A percentile compares a stretch with the other conserved stretches of the same genome.
These are phyloP conservation scores for Gorsachius goisagi DNA, from an alignment of 2,113 vertebrate species.

Conservation along the genomic window DNA sequence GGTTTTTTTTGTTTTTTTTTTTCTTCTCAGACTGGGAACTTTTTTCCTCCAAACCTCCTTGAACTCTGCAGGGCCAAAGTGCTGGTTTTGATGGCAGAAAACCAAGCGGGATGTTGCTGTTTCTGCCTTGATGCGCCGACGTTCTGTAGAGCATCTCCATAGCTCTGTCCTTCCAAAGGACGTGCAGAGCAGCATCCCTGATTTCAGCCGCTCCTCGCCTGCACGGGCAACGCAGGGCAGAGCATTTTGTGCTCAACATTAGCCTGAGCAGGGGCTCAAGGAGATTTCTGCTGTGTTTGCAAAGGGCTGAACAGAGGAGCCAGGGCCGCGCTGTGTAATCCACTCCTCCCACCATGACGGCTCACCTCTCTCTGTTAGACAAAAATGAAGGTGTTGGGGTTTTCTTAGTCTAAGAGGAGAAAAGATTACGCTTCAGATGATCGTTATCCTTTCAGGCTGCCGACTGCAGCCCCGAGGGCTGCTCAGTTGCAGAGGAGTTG, in stretches of 20 bases:
- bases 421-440: not conserved
- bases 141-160: fast-evolving
- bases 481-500: constrained; percentile 23
- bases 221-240: not conserved
- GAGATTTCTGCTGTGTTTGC: not conserved
- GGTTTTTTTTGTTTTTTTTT: not conserved
- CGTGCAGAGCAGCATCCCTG: fast-evolving
- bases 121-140: fast-evolving
- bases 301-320: not conserved
- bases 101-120: fast-evolving
- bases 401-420: not conserved
- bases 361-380: not conserved
- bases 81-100: not conserved
- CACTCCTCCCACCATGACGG: not conserved
- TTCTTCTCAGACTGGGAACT: not conserved
- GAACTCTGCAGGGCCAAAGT: not conserved
- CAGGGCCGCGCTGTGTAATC: not conserved
- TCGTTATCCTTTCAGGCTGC: not conserved
- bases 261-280: not conserved
- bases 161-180: not conserved
- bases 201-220: not conserved
- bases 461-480: not conserved
- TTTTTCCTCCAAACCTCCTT: not conserved
- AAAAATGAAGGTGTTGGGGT: not conserved
- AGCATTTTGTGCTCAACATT: not conserved